These are phyloP conservation scores for Miltochrista miniata DNA, from an alignment of 2,888 invertebrate species.

Conservation along the genomic window DNA sequence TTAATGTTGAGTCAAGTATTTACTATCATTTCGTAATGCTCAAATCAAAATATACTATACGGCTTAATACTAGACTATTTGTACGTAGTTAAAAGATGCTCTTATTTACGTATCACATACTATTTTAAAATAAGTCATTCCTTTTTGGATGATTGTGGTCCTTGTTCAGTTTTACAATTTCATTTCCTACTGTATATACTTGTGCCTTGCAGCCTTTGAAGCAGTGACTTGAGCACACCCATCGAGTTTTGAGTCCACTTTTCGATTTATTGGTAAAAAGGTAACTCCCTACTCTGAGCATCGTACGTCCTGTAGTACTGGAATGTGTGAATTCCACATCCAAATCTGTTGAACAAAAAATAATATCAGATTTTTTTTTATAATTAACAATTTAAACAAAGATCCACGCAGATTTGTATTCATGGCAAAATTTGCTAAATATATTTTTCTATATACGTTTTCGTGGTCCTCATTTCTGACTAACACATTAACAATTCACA, in stretches of 20 bases:
- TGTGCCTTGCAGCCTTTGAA: constrained; percentile 42
- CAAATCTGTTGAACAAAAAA: constrained; percentile 12
- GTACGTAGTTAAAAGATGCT: too few relatives aligned
- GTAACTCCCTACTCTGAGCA: constrained; percentile 37
- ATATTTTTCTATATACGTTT: too few relatives aligned
- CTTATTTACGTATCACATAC: background rate
- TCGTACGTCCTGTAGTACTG: constrained; percentile 40
- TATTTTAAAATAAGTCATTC: background rate
- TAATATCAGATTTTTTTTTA: too few relatives aligned
- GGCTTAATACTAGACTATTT: too few relatives aligned
- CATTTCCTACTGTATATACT: constrained; percentile 34
- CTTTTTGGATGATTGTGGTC: constrained; percentile 35
- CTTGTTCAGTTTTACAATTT: constrained; percentile 31
- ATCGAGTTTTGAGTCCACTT: constrained; percentile 31
- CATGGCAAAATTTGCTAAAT: too few relatives aligned
- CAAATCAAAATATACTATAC: too few relatives aligned
- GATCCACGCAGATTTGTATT: too few relatives aligned
- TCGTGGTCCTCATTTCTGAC: too few relatives aligned
- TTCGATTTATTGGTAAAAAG: constrained; percentile 33
- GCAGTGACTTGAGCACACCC: constrained; percentile 49
- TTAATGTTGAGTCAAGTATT: too few relatives aligned
- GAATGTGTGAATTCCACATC: constrained; percentile 40
- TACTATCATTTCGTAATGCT: too few relatives aligned
- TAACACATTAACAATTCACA: too few relatives aligned
- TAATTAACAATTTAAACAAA: too few relatives aligned